Evolutionary conservation across 2,113 vertebrate species (phyloP).

Genomic region (Sphyrna mokarran): DNA sequence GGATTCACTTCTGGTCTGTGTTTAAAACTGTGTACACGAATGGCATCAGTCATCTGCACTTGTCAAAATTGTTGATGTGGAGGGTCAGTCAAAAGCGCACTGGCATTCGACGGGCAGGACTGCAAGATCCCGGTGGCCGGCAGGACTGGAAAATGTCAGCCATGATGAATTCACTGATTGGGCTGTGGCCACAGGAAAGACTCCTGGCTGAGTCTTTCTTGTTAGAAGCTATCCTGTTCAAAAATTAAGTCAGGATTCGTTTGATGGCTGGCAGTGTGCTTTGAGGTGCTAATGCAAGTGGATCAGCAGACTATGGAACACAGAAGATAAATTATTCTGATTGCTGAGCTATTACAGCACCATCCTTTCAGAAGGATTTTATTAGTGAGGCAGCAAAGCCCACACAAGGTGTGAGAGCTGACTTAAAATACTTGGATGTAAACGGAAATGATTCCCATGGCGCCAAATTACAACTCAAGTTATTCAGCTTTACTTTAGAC

Average conservation of each 20-base stretch:
- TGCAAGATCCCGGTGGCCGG: too few relatives aligned
- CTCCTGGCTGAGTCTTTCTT: not conserved
- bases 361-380: conserved; percentile 8
- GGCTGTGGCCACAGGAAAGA: not conserved
- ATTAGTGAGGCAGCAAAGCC: not conserved
- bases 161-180: not conserved
- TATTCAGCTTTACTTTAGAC: not conserved
- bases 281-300: not conserved
- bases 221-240: not conserved
- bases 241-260: not conserved
- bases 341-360: not conserved
- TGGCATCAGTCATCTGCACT: not conserved
- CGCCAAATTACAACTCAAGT: not conserved
- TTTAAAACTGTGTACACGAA: not conserved
- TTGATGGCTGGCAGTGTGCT: not conserved
- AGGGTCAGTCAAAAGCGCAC: too few relatives aligned
- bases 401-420: not conserved
- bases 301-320: not conserved
- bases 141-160: not conserved
- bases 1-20: not conserved
- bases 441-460: not conserved
- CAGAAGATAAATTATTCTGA: conserved; percentile 8
- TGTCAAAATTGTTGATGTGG: not conserved
- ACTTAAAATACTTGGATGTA: not conserved
- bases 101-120: too few relatives aligned